Evolutionary conservation across 2,888 invertebrate species (phyloP).

Genomic region (Chromoteleia sp.): DNA sequence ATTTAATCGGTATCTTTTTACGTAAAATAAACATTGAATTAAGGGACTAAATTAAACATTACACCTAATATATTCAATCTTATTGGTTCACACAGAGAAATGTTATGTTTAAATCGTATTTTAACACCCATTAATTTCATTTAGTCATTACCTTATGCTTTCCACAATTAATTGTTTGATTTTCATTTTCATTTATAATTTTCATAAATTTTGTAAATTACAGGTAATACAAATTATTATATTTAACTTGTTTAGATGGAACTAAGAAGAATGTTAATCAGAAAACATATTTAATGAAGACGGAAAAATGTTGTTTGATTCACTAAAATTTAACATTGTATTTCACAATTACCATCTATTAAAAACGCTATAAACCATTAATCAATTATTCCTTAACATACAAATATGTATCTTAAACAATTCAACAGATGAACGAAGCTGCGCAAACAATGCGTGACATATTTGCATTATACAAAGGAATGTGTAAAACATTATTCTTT

Average conservation of each 20-base stretch:
- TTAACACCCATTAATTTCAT: too few species aligned
- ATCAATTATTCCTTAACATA: too few species aligned
- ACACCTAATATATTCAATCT: too few species aligned
- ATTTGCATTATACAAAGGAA: neutral
- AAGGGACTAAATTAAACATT: too few species aligned
- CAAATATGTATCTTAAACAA: neutral
- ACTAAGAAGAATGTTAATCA: neutral
- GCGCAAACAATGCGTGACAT: too few species aligned
- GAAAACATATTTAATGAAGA: neutral
- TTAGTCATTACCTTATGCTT: neutral
- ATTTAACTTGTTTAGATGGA: neutral
- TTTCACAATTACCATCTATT: too few species aligned
- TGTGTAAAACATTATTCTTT: neutral
- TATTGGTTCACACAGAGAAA: too few species aligned
- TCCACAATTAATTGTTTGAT: neutral
- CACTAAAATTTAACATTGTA: neutral
- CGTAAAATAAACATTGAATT: too few species aligned
- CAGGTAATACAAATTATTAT: conserved; percentile 1
- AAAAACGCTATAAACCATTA: too few species aligned
- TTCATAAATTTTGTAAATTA: conserved; percentile 22
- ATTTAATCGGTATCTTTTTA: too few species aligned
- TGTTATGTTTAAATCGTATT: neutral
- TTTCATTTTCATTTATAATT: neutral
- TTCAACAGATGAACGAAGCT: neutral
- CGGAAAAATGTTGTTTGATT: neutral